Evolutionary conservation across 2,797 vertebrate genomes (phyloP), one percentile per base, ranked within the genome.

Genomic region (Coreius guichenoti): DNA sequence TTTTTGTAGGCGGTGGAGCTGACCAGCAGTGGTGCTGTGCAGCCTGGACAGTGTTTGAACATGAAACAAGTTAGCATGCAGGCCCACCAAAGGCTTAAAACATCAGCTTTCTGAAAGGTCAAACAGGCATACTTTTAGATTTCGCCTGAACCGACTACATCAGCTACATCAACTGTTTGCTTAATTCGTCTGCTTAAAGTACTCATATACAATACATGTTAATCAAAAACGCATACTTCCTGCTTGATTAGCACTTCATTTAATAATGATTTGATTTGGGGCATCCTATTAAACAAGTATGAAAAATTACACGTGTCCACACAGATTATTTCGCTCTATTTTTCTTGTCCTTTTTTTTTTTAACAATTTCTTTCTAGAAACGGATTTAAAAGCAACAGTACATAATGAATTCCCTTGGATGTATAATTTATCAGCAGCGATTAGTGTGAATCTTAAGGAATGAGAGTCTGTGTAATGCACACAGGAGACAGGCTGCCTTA

Each of bases 391-490:
- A 91, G 92, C 91, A 89, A 90, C 86, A 92, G 90, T 92, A 88
- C 88, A 92, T 95, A 92, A 93, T 91, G 91, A 88, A 95, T 95
- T 95, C 95, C 91, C 94, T 96, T 95, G 93, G 94, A 96, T 96
- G 94, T 95, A 96, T 95, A 95, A 96, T 96, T 96, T 91, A 96
- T 90, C 92, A 94, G 88, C 93, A 93, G 92, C 93, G 93, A 96
- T 96, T 95, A 96, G 93, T 92, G 90, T 92, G 91, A 92, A 92
- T 94, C 92, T 92, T 88, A 87, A 83, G 80, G 87, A 90, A 89
- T 85, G 92, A 92, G 88, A 91, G 78, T 87, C 85, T 84, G 81
- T 86, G 78, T 86, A 86, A 89, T 79, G 82, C 86, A 87, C 63
- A 83, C 84, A 83, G 81, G 79, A 88, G 82, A 88, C 76, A 21